Evolutionary conservation across 2,113 vertebrate species (phyloP), one percentile per base, ranked within the genome.

Genomic region (Isichthys henryi): DNA sequence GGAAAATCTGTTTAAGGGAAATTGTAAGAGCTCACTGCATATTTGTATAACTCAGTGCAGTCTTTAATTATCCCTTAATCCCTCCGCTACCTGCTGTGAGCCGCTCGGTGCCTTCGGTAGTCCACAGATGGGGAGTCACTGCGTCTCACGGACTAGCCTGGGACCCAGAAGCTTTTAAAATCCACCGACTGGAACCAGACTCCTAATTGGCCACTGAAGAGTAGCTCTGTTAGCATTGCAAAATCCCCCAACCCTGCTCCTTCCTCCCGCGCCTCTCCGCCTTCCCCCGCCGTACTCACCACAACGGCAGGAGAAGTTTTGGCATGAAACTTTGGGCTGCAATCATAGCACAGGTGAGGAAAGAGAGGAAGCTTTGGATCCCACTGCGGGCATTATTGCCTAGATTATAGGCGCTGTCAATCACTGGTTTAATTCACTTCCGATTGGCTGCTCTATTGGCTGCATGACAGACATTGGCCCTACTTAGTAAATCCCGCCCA

Each of bases 181-280:
- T 39, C 49, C 85, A 87, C 49, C n/a, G 85, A 87, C 48, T 87
- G 85, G 49, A 87, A 53, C 50, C 85, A 53, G 49, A 87, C 50
- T 53, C 27, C 85, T 87, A 87, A 87, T 53, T 87, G 85, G 85
- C 49, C 49, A 39, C 85, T 35, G 50, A 53, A 87, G 85, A 87
- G 85, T 9, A 19, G 49, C n/a, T 35, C 49, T 35, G 49, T 87
- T 52, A 87, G 27, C 48, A 27, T 19, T 87, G 23, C 53, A 31
- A 52, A 48, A 87, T 43, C 10, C 48, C 45, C 83, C 46, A 86
- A 50, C 10, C 46, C n/a, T 0, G 83, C 45, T 23, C 83, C 83
- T 48, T 31, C 23, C 9, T 46, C 82, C 50, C 19, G 10, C 27
- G 0, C 45, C 17, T 19, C 83, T 17, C 13, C 5, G 48, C 45